Base-by-base conservation (phyloP, 2,113 vertebrate species). In the Bolborhynchus lineola region DNA sequence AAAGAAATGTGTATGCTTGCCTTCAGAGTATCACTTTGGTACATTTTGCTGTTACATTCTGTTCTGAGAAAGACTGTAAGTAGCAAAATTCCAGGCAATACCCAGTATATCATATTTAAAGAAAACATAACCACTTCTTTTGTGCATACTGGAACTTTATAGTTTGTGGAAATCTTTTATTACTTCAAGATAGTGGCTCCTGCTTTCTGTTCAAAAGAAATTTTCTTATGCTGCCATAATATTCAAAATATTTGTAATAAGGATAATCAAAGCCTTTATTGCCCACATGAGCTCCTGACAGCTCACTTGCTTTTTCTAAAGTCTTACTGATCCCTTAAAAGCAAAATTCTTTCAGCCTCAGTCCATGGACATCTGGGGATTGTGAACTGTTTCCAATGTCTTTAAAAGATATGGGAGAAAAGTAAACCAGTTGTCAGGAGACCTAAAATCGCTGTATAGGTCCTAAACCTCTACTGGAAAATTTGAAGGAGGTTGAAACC, bases 211-310 rank as follows among this genome's bases (percentile, higher is more conserved):
- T 88, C 69, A 68, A 92, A 90, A 63, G 2, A 19, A 23, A 14
- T 57, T 68, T 80, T 80, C 81, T 50, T 21, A 53, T 50, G 7
- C 18, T 84, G 55, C 23, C 16, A 62, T 79, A 39, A 53, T 86
- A 50, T 63, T 84, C 2, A 91, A 95, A 92, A 68, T 93, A 79
- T 60, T 92, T 81, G 18, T 88, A 81, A 84, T 88, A 89, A 71
- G 16, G 42, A 15, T 81, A 82, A 84, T 57, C 16, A 42, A 97
- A 78, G 13, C 68, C 39, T 88, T 86, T 78, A 21, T 76, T 79
- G 67, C 62, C 81, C 62, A 47, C 11, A 14, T 49, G 67, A 84
- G 21, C 63, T 91, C 16, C 47, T 89, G 71, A 78, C 50, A 72
- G 28, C 20, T 79, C 46, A 42, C 35, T 78, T 77, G 28, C 33